Evolutionary conservation across 2,797 vertebrate species (phyloP).

Genomic region (Luscinia megarhynchos): DNA sequence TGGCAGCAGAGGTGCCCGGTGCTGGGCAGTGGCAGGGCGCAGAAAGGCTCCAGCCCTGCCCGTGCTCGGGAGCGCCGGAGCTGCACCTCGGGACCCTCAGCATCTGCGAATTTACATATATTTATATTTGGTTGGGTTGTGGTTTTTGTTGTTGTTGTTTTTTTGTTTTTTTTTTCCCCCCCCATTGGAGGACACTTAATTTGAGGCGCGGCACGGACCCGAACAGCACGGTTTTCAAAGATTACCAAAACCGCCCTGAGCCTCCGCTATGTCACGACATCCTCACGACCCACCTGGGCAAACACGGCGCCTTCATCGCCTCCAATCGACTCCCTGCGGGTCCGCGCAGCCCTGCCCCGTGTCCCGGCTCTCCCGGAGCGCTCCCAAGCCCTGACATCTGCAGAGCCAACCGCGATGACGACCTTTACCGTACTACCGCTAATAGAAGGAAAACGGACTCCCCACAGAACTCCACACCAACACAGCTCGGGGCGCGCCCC

Average conservation of each 20-base stretch:
- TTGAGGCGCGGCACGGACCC: neutral
- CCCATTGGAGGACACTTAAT: neutral
- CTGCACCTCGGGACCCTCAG: neutral
- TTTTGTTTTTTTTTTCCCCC: too few species aligned
- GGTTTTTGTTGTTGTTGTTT: too few species aligned
- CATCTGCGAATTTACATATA: accelerated
- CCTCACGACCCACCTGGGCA: neutral
- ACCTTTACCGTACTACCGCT: neutral
- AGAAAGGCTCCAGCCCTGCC: accelerated
- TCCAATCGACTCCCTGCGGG: accelerated
- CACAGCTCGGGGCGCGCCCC: neutral
- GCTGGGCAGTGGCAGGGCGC: accelerated
- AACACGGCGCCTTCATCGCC: neutral
- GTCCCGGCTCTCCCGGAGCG: neutral
- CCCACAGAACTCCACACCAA: neutral
- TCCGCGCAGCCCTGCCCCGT: neutral
- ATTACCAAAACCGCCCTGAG: neutral
- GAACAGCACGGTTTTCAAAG: neutral
- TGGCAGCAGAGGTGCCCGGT: accelerated
- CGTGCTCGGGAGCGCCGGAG: neutral
- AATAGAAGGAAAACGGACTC: neutral
- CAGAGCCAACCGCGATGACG: neutral
- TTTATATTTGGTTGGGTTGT: too few species aligned
- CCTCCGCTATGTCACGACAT: neutral
- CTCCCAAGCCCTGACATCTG: neutral